Evolutionary conservation across 2,113 vertebrate species (phyloP).

Genomic region (Platysteira castanea): DNA sequence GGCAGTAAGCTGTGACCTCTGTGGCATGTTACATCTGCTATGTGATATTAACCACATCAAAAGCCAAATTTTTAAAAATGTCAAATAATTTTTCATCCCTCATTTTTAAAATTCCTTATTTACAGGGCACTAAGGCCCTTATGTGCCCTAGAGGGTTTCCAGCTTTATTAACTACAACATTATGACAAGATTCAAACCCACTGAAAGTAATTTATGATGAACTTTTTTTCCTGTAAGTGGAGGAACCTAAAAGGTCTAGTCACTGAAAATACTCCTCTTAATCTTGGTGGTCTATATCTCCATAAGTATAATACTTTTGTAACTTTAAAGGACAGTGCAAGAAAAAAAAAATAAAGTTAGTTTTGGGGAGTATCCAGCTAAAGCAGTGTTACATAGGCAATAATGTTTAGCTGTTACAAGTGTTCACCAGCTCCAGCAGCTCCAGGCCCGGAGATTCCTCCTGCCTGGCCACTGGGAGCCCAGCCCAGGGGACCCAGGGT

Average conservation of each 20-base stretch:
- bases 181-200: background rate
- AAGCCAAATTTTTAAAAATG: slow-evolving; percentile 16
- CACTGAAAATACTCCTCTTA: background rate
- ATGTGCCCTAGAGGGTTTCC: background rate
- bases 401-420: background rate
- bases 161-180: background rate
- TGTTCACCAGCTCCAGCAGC: background rate
- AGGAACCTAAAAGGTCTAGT: background rate
- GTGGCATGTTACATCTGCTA: slow-evolving; percentile 22
- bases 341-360: no score
- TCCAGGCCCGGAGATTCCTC: background rate
- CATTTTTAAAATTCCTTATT: background rate
- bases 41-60: slow-evolving; percentile 6
- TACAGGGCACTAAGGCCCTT: background rate
- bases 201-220: background rate
- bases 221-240: background rate
- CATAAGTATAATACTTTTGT: background rate
- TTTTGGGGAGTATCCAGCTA: background rate
- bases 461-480: background rate
- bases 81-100: background rate
- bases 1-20: slow-evolving; percentile 20
- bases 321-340: background rate
- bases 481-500: fast-evolving
- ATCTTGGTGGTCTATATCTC: background rate
- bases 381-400: background rate